These are phyloP conservation scores for Macaria notata DNA, from an alignment of 2,888 invertebrate genomes.

Conservation along the genomic window DNA sequence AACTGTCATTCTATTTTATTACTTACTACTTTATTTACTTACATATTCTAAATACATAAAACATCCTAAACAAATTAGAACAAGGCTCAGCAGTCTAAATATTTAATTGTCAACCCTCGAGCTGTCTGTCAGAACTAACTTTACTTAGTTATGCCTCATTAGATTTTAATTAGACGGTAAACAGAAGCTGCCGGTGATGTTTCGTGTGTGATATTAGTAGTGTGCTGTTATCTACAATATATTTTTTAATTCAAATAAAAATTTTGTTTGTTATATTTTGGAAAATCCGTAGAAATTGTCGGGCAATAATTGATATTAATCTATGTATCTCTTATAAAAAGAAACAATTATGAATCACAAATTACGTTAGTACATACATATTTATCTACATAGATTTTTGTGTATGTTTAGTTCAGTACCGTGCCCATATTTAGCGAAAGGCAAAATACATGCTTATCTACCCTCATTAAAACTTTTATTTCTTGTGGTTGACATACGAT, in stretches of 20 bases:
- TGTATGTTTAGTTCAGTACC: too few relatives aligned
- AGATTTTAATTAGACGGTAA: constrained; percentile 12
- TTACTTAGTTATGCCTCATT: constrained; percentile 22
- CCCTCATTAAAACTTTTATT: not conserved
- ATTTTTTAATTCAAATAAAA: not conserved
- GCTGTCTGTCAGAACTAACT: constrained; percentile 13
- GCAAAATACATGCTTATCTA: not conserved
- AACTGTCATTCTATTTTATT: too few relatives aligned
- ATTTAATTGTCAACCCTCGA: constrained; percentile 15
- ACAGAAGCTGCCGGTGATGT: constrained; percentile 10
- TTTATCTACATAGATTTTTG: too few relatives aligned
- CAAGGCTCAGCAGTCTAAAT: constrained; percentile 11
- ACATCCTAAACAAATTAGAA: not conserved
- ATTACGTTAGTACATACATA: too few relatives aligned
- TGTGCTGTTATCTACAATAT: not conserved
- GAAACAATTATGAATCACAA: too few relatives aligned
- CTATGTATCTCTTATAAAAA: too few relatives aligned
- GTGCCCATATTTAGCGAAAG: too few relatives aligned
- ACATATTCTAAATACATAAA: too few relatives aligned
- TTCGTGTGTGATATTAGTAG: not conserved
- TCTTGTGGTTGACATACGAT: not conserved
- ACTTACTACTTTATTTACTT: too few relatives aligned
- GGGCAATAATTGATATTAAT: too few relatives aligned
- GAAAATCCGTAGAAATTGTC: too few relatives aligned
- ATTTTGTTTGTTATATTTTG: too few relatives aligned